Evolutionary conservation across 2,113 vertebrate genomes (phyloP).

Genomic region (Speoplatyrhinus poulsoni): DNA sequence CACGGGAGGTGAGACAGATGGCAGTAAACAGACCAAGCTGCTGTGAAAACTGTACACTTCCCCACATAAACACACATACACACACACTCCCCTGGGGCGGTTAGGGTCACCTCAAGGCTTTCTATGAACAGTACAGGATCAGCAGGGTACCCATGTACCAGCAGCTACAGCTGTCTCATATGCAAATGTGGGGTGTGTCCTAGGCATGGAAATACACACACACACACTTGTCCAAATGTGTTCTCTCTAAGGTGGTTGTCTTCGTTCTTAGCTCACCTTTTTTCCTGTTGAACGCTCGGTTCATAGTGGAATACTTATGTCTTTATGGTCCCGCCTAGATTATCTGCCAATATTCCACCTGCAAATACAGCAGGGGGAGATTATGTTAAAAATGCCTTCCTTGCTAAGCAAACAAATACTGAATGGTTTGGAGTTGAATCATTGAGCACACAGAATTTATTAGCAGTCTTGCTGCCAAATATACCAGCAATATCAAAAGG

Average conservation of each 20-base stretch:
- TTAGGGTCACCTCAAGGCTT: slow-evolving; percentile 1
- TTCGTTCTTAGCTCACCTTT: slow-evolving; percentile 78
- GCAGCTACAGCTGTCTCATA: neutral
- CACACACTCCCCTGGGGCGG: neutral
- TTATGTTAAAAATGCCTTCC: slow-evolving; percentile 19
- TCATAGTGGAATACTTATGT: slow-evolving; percentile 82
- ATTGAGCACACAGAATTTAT: too few relatives aligned
- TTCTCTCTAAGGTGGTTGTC: neutral
- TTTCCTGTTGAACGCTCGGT: slow-evolving; percentile 91
- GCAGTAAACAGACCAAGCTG: slow-evolving; percentile 54
- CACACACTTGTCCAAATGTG: neutral
- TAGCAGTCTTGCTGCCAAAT: slow-evolving; percentile 13
- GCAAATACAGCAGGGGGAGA: slow-evolving; percentile 32
- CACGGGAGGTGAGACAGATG: slow-evolving; percentile 57
- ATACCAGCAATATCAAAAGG: too few relatives aligned
- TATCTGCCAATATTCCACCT: slow-evolving; percentile 69
- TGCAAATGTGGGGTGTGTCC: neutral
- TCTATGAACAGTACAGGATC: neutral
- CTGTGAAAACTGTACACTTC: slow-evolving; percentile 6
- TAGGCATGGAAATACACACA: neutral
- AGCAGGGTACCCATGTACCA: neutral
- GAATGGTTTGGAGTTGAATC: neutral
- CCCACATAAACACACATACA: neutral
- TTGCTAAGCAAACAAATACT: slow-evolving; percentile 19
- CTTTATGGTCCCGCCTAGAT: slow-evolving; percentile 41